Percentiles rank a stretch among this genome's conserved stretches.
phyloP scores from a whole-genome alignment of 2,888 invertebrate species.

The Rutpela maculata region DNA sequence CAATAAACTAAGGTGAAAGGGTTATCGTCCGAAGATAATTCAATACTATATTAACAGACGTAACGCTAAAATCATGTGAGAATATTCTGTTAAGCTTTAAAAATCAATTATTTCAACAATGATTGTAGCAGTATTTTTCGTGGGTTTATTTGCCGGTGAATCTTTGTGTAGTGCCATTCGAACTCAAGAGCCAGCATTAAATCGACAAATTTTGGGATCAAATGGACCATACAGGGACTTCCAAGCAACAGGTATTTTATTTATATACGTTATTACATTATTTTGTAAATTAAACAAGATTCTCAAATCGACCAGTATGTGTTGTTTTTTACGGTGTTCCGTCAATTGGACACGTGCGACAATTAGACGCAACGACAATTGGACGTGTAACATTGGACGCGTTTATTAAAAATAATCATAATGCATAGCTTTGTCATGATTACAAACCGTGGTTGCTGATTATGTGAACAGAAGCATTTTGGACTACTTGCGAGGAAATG shows the following conservation, averaged over 20 bases:
- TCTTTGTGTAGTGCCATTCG: conserved; percentile 9
- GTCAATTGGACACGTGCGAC: too few species aligned
- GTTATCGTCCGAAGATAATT: conserved; percentile 18
- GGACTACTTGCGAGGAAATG: too few species aligned
- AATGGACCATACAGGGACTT: conserved; percentile 54
- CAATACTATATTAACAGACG: conserved; percentile 11
- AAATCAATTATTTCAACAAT: conserved; percentile 8
- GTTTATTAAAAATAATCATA: too few species aligned
- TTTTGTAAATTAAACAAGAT: too few species aligned
- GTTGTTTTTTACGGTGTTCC: too few species aligned
- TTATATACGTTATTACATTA: neutral
- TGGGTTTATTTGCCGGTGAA: conserved; percentile 2
- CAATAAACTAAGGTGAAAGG: neutral
- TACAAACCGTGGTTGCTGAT: too few species aligned
- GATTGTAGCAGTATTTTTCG: conserved; percentile 2
- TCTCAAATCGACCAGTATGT: too few species aligned
- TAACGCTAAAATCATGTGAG: too few species aligned
- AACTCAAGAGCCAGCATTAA: conserved; percentile 46
- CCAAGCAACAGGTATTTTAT: conserved; percentile 45
- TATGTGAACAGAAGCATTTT: too few species aligned
- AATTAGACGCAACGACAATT: too few species aligned
- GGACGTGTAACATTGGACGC: too few species aligned
- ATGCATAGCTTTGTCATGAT: too few species aligned
- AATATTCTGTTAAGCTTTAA: neutral
- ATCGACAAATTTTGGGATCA: conserved; percentile 52